Base-by-base conservation (phyloP, 1,140 invertebrate species). In the Drosophila watanabei region DNA sequence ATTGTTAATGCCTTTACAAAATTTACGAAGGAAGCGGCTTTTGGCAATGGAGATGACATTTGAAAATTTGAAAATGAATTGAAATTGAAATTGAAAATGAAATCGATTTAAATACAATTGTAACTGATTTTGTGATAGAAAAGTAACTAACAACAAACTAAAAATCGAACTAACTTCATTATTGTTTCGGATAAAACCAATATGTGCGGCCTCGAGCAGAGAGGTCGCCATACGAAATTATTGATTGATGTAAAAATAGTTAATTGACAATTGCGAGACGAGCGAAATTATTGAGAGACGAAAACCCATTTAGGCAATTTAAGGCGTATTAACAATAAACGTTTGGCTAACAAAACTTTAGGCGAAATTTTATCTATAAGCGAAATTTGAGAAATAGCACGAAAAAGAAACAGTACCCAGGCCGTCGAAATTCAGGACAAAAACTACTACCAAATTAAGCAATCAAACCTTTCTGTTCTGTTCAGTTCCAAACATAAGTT, bases 321-420 rank as follows among this genome's bases (percentile, higher is more conserved):
- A 90, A 92, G 91, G 91, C 91, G 78, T 68, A 92, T 92, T 92
- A 92, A 92, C 91, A 92, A 92, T 92, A 92, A 92, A 90, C 85
- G 81, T 88, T 88, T 89, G 81, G 84, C 85, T 66, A 85, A 78
- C 71, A 82, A 91, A 90, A 78, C 73, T 87, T 92, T 92, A 92
- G 90, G 89, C 85, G 81, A 92, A 92, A 92, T 92, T 92, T 86
- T 82, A 72, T 73, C 30, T 60, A 76, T 81, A 86, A 71, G 77
- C 77, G 64, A 79, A 79, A 79, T 80, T 70, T 3, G 32, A 33
- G 72, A 83, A 77, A 77, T 78, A 69, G 69, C 62, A 57, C 35
- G 58, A 59, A 64, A 62, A 39, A 71, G 52, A 48, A 54, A 11
- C 45, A 60, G 57, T 48, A 60, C 57, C 64, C 43, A 79, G 20